Evolutionary conservation across 2,113 vertebrate genomes (phyloP).

Genomic region (human (Homo sapiens)): DNA sequence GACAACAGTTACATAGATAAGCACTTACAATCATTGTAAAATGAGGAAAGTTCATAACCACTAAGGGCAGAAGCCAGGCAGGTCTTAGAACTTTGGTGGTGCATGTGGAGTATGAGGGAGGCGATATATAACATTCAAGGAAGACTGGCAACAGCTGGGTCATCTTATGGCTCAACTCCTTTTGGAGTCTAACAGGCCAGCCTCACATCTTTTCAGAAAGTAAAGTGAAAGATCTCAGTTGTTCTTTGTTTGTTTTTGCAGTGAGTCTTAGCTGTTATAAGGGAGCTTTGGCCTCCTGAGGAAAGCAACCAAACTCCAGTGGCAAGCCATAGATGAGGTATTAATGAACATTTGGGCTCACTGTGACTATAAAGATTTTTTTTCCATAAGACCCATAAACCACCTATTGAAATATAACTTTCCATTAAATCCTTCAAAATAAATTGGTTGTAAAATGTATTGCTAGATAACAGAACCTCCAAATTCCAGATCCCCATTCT

Average conservation of each 20-base stretch:
- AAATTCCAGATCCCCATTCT: neutral
- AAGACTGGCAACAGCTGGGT: neutral
- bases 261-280: neutral
- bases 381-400: neutral
- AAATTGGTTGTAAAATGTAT: neutral
- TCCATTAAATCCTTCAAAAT: neutral
- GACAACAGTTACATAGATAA: neutral
- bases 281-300: neutral
- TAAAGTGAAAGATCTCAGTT: neutral
- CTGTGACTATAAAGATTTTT: neutral
- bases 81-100: neutral
- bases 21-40: neutral
- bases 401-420: neutral
- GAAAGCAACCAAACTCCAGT: neutral
- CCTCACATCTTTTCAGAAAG: neutral
- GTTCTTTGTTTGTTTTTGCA: neutral
- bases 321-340: neutral
- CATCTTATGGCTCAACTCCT: neutral
- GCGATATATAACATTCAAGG: neutral
- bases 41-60: neutral
- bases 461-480: neutral
- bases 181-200: neutral
- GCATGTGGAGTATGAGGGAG: neutral
- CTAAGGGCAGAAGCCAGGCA: neutral
- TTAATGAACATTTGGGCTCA: neutral